A percentile compares a stretch with the other conserved stretches of the same genome.
Evolutionary conservation across 2,113 vertebrate species (phyloP).

Genomic region (Eclectus roratus): DNA sequence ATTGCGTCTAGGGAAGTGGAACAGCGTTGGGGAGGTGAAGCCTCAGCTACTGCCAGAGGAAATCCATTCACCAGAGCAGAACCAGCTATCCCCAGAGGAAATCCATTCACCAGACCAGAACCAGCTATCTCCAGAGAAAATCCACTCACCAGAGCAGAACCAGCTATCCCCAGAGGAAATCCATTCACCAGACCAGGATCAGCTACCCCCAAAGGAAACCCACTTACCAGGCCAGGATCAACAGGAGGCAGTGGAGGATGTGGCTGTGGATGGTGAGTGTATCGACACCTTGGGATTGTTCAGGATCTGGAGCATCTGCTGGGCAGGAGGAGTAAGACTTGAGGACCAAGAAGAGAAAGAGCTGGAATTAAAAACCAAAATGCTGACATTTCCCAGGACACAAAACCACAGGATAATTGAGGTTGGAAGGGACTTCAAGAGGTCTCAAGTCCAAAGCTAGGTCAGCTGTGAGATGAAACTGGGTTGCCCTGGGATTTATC

Average conservation of each 20-base stretch:
- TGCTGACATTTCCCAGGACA: neutral
- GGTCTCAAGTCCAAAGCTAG: neutral
- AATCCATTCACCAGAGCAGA: neutral
- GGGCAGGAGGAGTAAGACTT: neutral
- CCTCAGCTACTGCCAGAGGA: neutral
- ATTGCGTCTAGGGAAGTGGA: neutral
- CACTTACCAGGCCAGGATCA: neutral
- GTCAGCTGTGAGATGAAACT: neutral
- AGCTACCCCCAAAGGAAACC: too few relatives aligned
- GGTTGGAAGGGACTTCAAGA: neutral
- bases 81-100: too few relatives aligned
- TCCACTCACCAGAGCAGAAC: neutral
- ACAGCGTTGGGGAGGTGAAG: neutral
- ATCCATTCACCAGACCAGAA: too few relatives aligned
- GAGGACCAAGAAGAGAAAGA: neutral
- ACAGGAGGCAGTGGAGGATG: neutral
- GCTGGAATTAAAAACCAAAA: neutral
- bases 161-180: too few relatives aligned
- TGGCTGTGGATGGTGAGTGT: neutral
- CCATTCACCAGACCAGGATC: too few relatives aligned
- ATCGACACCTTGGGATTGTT: rapidly evolving
- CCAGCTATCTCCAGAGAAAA: neutral
- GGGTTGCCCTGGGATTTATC: neutral
- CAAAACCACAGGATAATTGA: neutral
- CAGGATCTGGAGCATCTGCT: neutral